Evolutionary conservation across 2,113 vertebrate genomes (phyloP).

Genomic region (Marmota monax): DNA sequence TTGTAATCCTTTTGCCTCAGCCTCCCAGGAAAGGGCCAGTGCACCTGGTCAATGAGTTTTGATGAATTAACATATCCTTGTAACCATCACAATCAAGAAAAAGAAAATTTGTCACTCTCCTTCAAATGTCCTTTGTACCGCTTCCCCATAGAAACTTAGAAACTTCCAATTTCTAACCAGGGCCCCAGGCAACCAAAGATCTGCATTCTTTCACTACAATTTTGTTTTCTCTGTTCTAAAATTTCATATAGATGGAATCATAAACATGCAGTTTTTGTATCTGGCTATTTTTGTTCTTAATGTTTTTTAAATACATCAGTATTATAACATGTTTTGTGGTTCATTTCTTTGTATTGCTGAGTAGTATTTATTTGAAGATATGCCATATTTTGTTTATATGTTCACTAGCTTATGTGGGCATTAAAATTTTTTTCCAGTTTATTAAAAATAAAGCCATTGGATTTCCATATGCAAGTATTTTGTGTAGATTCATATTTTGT

Average conservation of each 20-base stretch:
- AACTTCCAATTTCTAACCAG: neutral
- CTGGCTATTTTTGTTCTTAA: neutral
- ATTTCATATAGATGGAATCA: neutral
- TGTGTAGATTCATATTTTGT: neutral
- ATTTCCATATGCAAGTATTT: neutral
- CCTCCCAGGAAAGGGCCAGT: neutral
- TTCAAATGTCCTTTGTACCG: neutral
- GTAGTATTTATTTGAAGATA: neutral
- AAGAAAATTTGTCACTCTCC: neutral
- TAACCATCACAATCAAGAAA: neutral
- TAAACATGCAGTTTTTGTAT: neutral
- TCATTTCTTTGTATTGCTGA: neutral
- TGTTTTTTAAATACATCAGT: slow-evolving; percentile 9
- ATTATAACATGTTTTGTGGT: neutral
- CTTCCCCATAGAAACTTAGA: neutral
- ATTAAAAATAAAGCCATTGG: neutral
- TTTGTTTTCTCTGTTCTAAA: slow-evolving; percentile 19
- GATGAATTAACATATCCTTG: neutral
- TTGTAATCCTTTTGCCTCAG: too few relatives aligned
- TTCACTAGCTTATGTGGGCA: neutral
- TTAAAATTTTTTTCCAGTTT: neutral
- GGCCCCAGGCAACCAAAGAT: neutral
- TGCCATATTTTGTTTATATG: neutral
- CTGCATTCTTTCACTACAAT: neutral
- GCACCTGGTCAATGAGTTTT: neutral